These are phyloP conservation scores for Sisor rabdophorus DNA, from an alignment of 2,113 vertebrate genomes.

Conservation along the genomic window DNA sequence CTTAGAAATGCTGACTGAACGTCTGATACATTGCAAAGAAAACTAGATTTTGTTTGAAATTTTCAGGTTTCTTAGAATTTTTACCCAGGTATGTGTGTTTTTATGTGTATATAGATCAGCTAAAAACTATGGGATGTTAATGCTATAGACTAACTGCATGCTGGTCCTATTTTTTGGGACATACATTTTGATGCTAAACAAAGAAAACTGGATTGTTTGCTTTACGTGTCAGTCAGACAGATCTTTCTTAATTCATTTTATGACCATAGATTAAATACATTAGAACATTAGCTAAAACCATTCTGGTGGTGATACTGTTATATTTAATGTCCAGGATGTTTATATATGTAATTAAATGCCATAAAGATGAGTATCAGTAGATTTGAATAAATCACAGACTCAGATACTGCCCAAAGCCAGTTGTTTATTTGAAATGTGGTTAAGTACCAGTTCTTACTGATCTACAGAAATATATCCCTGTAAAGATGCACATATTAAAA, in stretches of 20 bases:
- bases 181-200: too few species aligned
- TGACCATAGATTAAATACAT: neutral
- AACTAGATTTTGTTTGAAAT: too few species aligned
- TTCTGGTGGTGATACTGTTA: neutral
- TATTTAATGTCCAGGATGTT: neutral
- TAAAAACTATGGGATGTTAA: too few species aligned
- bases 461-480: conserved; percentile 11
- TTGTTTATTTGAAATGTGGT: conserved; percentile 3
- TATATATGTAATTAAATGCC: neutral
- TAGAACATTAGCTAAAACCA: neutral
- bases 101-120: too few species aligned
- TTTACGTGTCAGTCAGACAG: neutral
- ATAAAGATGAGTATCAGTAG: conserved; percentile 47
- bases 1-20: too few species aligned
- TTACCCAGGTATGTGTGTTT: too few species aligned
- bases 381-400: conserved; percentile 51
- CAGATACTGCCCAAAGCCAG: conserved; percentile 34
- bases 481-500: neutral
- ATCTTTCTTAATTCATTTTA: neutral
- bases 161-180: too few species aligned
- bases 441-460: conserved; percentile 18
- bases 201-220: neutral
- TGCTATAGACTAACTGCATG: too few species aligned
- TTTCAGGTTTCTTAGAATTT: too few species aligned
- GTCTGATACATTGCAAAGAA: too few species aligned